A percentile compares a stretch with the other conserved stretches of the same genome.
phyloP scores from a whole-genome alignment of 2,797 vertebrate species.

The Petrocephalus sullivani region DNA sequence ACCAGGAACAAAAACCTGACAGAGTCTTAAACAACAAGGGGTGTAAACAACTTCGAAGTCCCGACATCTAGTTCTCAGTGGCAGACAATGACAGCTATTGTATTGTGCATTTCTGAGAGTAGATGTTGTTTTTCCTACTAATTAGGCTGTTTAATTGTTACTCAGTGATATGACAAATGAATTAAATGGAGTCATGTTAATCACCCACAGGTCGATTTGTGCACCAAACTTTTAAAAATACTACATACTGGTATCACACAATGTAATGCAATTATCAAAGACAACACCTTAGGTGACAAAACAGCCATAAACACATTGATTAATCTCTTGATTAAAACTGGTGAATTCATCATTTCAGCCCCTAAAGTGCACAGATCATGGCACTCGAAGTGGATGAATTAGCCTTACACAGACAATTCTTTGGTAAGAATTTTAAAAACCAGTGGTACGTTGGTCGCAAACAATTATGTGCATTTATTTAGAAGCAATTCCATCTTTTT shows the following conservation, averaged over 20 bases:
- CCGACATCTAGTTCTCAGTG: background rate
- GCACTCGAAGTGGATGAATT: background rate
- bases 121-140: background rate
- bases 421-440: slow-evolving; percentile 10
- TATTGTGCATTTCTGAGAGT: background rate
- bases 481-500: background rate
- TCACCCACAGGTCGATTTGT: background rate
- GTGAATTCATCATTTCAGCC: background rate
- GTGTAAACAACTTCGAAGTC: background rate
- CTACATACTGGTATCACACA: background rate
- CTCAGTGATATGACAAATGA: background rate
- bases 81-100: background rate
- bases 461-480: background rate
- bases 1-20: background rate
- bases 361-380: no score
- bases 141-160: background rate
- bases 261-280: background rate
- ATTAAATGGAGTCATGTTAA: background rate
- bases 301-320: background rate
- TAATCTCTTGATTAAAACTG: background rate
- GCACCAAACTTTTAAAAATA: background rate
- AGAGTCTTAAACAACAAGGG: background rate
- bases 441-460: background rate
- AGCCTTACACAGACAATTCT: background rate
- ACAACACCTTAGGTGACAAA: background rate